These are phyloP conservation scores for Sympetrum striolatum DNA, from an alignment of 2,888 invertebrate genomes.

Conservation along the genomic window DNA sequence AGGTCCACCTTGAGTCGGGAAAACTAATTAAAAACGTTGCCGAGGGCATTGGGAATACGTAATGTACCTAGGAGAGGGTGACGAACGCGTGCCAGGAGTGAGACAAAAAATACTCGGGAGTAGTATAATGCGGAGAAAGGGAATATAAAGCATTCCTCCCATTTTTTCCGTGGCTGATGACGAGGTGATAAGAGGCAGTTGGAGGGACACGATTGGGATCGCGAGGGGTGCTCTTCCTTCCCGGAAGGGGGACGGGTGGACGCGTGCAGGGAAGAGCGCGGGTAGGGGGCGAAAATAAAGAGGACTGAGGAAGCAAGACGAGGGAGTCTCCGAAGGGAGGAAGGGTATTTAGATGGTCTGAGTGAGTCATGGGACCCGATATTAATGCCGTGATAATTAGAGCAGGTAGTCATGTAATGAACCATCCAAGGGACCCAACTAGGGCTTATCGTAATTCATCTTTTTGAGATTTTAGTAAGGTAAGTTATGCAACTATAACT, in stretches of 20 bases:
- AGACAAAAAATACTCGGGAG: not conserved
- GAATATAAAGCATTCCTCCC: not conserved
- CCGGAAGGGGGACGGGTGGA: not conserved
- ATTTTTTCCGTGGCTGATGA: not conserved
- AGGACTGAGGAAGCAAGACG: not conserved
- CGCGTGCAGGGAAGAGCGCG: not conserved
- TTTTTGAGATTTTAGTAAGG: no score
- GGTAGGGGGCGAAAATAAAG: not conserved
- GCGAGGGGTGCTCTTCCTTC: not conserved
- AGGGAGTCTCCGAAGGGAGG: not conserved
- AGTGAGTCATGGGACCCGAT: not conserved
- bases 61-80: not conserved
- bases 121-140: not conserved
- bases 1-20: not conserved
- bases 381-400: not conserved
- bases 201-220: not conserved
- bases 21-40: not conserved
- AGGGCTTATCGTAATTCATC: no score
- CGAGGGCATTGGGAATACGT: not conserved
- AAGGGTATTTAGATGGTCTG: not conserved
- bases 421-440: no score
- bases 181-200: not conserved
- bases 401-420: not conserved
- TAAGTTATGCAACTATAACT: no score
- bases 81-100: not conserved